Base-by-base conservation (phyloP, 2,888 invertebrate genomes). In the Orthonychiurus folsomi region DNA sequence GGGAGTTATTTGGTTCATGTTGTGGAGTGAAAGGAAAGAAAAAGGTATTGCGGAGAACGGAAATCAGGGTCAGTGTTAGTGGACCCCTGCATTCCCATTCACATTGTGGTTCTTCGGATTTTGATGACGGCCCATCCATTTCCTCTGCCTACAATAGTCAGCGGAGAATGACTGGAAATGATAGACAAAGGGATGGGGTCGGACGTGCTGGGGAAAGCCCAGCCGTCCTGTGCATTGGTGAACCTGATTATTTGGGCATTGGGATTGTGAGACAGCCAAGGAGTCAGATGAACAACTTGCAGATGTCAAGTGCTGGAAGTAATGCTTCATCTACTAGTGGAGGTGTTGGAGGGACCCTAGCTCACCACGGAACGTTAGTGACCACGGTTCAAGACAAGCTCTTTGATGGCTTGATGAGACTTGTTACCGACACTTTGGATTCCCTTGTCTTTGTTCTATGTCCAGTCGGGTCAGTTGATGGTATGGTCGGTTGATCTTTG, bases 341-440 rank as follows among this genome's bases (percentile, higher is more conserved):
- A 12, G 5, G 9, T 21, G 5, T 9, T 23, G 52, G 52, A 52
- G 20, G 21, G n/a, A 23, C 52, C n/a, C 52, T 52, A 5, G 50
- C 21, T 50, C 48, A 21, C 50, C 50, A 12, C 23, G 61, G 61
- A 25, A 61, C n/a, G 24, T 25, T 58, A 57, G 54, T 59, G 54
- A 50, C 59, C 21, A 53, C 57, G 50, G 48, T 61, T 57, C 63
- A 63, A 60, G 63, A 56, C 23, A 63, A 63, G 56, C 56, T 63
- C 25, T 60, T 55, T 60, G 63, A 63, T 59, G 63, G 63, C 56
- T 63, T 63, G 63, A 63, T 63, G 63, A 63, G 59, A 60, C 25
- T 63, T 63, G 59, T 63, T 63, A 54, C 60, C 54, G 63, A 63
- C 23, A 61, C 58, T 61, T 58, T 64, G 64, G 64, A 64, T 57